phyloP scores from a whole-genome alignment of 2,888 invertebrate genomes.

The Eupeodes latifasciatus region DNA sequence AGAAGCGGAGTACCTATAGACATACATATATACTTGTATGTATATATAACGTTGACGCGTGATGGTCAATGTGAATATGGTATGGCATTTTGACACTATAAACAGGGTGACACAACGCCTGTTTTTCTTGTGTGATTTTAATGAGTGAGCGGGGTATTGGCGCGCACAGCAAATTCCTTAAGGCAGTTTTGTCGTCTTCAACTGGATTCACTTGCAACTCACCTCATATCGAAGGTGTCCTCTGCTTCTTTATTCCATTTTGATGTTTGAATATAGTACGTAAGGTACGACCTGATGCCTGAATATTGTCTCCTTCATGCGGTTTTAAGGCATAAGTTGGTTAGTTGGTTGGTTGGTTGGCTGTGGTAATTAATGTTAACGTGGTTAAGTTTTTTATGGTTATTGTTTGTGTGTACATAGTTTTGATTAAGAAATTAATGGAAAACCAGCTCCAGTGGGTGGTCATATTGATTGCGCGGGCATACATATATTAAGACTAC shows the following conservation, averaged over 20 bases:
- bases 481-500: slow-evolving; percentile 23
- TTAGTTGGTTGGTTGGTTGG: no score
- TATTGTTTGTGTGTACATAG: slow-evolving; percentile 68
- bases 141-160: slow-evolving; percentile 61
- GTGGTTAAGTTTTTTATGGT: slow-evolving; percentile 64
- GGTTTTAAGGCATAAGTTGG: slow-evolving; percentile 26
- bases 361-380: slow-evolving; percentile 69
- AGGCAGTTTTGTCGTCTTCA: slow-evolving; percentile 50
- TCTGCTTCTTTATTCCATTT: not conserved
- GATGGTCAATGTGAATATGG: slow-evolving; percentile 75
- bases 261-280: not conserved
- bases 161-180: slow-evolving; percentile 45
- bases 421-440: slow-evolving; percentile 74
- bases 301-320: not conserved
- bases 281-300: not conserved
- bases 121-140: slow-evolving; percentile 62
- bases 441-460: slow-evolving; percentile 70
- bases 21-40: no score
- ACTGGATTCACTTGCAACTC: slow-evolving; percentile 27
- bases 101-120: slow-evolving; percentile 76
- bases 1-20: not conserved
- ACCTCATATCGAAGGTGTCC: not conserved
- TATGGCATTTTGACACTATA: slow-evolving; percentile 73
- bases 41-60: slow-evolving; percentile 44
- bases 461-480: slow-evolving; percentile 34